Base-by-base conservation (phyloP, 1,140 invertebrate species). In the Sinonovacula constricta region DNA sequence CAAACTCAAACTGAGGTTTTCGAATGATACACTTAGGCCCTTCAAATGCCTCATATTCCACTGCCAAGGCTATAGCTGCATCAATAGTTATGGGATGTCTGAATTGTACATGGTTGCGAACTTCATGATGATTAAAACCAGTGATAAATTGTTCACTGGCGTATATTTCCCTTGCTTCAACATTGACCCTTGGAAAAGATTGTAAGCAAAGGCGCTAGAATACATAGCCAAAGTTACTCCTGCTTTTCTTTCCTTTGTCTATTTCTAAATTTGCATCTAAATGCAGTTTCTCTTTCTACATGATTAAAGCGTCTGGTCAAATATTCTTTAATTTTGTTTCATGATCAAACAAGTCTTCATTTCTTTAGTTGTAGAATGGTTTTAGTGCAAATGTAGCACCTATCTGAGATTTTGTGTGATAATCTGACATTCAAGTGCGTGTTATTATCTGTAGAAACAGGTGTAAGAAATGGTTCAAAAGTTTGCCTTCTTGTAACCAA, bases 201-300 rank as follows among this genome's bases (percentile, higher is more conserved):
- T 54, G 0, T 4, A 15, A n/a, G 33, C 59, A 57, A n/a, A 74
- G 28, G 33, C 24, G 65, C 22, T 59, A 39, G 4, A 74, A 18
- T n/a, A 36, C 36, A 45, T 74, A 54, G 3, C 79, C 79, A 57
- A 63, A 76, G 45, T 57, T 53, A 14, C 57, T 15, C 24, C 66
- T 81, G 45, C 5, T 18, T 15, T 24, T 33, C 26, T 28, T 65
- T 54, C n/a, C 53, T 33, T 33, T 26, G 56, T 2, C 68, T 34
- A 45, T 36, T 68, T 66, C 68, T 30, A 30, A 81, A 77, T 54
- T 81, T 68, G 36, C 72, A 67, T 28, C 69, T n/a, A 33, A 67
- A 72, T 24, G 74, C 74, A 15, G 59, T 60, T 66, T 71, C 68
- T 26, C 51, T 51, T 49, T 63, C 79, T 45, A 51, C 53, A 15